Percentiles rank a stretch among this genome's conserved stretches.
phyloP scores from a whole-genome alignment of 2,888 invertebrate genomes.

The Tetheella fluctuosa region DNA sequence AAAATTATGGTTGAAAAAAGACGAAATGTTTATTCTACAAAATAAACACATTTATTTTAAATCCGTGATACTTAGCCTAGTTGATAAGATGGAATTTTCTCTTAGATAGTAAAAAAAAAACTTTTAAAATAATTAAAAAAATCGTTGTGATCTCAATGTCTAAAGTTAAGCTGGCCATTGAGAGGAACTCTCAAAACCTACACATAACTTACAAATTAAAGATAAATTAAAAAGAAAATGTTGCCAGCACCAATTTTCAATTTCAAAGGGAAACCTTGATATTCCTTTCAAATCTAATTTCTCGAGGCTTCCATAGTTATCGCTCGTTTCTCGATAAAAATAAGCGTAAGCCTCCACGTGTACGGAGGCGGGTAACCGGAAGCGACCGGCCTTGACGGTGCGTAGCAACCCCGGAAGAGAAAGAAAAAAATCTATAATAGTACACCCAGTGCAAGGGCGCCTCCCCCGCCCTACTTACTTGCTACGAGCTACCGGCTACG shows the following conservation, averaged over 20 bases:
- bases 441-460: slow-evolving; percentile 56
- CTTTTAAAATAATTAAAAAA: too few species aligned
- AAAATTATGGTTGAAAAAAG: neutral
- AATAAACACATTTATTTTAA: too few species aligned
- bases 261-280: neutral
- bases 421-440: slow-evolving; percentile 75
- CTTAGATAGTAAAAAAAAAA: too few species aligned
- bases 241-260: neutral
- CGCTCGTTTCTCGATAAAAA: slow-evolving; percentile 41
- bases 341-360: slow-evolving; percentile 55
- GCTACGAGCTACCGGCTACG: slow-evolving; percentile 15
- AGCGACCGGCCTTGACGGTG: slow-evolving; percentile 68
- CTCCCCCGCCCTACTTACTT: slow-evolving; percentile 36
- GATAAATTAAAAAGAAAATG: too few species aligned
- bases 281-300: neutral
- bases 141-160: too few species aligned
- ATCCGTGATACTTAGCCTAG: too few species aligned
- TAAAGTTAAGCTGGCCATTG: too few species aligned
- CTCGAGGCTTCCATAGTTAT: neutral
- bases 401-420: slow-evolving; percentile 68
- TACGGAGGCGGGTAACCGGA: slow-evolving; percentile 58
- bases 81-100: too few species aligned
- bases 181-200: too few species aligned
- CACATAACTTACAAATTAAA: too few species aligned
- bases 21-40: neutral